Evolutionary conservation across 2,797 vertebrate species (phyloP).

Genomic region (Eidolon dupreanum): DNA sequence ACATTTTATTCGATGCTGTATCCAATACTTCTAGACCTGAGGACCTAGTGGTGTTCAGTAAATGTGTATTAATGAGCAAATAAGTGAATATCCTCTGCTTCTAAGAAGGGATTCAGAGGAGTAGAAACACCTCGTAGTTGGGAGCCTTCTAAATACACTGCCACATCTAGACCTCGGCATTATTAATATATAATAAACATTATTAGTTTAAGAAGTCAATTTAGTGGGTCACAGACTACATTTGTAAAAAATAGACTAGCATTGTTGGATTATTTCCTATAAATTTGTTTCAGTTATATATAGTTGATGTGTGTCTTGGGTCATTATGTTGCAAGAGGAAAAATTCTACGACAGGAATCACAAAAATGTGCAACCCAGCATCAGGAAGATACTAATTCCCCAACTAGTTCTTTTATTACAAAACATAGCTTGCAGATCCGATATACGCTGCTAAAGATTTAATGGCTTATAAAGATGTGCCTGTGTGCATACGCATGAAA

Average conservation of each 20-base stretch:
- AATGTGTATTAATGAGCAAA: background rate
- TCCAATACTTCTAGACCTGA: background rate
- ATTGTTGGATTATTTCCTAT: background rate
- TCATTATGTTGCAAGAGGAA: background rate
- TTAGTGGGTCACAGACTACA: background rate
- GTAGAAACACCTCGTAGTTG: background rate
- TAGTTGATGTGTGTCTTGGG: background rate
- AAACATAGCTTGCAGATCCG: background rate
- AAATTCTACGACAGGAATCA: background rate
- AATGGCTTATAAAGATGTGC: background rate
- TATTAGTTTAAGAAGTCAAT: background rate
- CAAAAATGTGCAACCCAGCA: background rate
- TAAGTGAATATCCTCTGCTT: background rate
- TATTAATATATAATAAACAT: background rate
- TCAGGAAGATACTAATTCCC: background rate
- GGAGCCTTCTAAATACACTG: background rate
- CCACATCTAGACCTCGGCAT: background rate
- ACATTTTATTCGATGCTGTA: background rate
- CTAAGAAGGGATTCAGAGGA: background rate
- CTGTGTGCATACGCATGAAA: background rate
- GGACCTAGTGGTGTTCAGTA: background rate
- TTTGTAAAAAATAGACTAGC: background rate
- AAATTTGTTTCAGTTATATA: background rate
- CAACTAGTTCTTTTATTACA: background rate
- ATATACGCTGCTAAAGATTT: background rate